Conservation (phyloP, 92 coral and sea anemone species). For the Micromussa lordhowensis region DNA sequence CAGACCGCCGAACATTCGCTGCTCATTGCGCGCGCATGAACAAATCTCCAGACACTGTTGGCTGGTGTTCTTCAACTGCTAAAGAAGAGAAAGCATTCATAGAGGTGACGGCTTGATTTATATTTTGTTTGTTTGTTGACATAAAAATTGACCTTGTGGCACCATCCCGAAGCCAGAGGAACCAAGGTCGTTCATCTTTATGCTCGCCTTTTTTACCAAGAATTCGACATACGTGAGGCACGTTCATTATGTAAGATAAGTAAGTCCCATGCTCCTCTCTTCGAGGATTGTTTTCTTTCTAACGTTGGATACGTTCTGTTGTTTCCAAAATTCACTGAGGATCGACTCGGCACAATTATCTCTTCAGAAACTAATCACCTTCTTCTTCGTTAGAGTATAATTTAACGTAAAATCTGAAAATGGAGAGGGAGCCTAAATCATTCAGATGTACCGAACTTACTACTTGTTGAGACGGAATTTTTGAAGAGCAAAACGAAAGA, state of each 20-base stretch:
- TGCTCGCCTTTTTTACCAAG: background rate
- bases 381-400: background rate
- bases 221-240: no score
- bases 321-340: no score
- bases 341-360: no score
- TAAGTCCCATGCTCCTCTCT: background rate
- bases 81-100: constrained; percentile 70
- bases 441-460: background rate
- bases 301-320: no score
- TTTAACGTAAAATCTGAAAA: background rate
- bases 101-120: constrained; percentile 38
- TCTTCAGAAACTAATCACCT: no score
- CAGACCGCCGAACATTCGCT: constrained; percentile 51
- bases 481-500: background rate
- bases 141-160: background rate
- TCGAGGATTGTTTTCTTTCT: background rate
- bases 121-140: background rate
- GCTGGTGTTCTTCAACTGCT: constrained; percentile 80
- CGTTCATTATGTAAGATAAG: background rate
- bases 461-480: background rate
- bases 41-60: constrained; percentile 54
- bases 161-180: background rate
- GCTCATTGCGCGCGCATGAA: constrained; percentile 75
- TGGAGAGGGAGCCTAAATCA: background rate
- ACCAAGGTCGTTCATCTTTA: background rate